Conservation (phyloP, 1,140 invertebrate species). For the Druon quercuslanigerum region DNA sequence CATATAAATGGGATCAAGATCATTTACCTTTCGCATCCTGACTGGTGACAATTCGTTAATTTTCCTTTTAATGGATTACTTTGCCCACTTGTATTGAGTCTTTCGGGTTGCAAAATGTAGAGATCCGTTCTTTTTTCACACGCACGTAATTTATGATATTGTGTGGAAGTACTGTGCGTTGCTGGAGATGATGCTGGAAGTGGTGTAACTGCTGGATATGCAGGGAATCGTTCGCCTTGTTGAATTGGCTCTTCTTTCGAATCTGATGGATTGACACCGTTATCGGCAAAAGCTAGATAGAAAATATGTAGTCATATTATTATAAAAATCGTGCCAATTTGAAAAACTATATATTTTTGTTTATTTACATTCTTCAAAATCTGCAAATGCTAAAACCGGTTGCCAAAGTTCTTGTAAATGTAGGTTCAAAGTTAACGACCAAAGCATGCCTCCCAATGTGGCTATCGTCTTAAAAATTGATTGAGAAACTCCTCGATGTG, state of each 20-base stretch:
- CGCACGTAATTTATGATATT: conserved; percentile 77
- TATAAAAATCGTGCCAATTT: conserved; percentile 16
- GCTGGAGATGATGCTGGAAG: conserved; percentile 67
- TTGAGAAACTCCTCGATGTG: conserved; percentile 70
- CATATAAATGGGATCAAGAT: not conserved
- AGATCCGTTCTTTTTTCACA: conserved; percentile 92
- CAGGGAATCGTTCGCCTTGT: conserved; percentile 53
- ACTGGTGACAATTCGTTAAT: conserved; percentile 91
- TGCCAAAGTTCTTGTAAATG: conserved; percentile 69
- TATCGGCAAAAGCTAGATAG: conserved; percentile 52
- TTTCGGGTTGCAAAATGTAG: conserved; percentile 88
- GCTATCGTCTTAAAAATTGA: conserved; percentile 59
- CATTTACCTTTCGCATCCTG: conserved; percentile 89
- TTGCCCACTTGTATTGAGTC: conserved; percentile 85
- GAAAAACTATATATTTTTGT: conserved; percentile 34
- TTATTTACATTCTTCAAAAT: conserved; percentile 70
- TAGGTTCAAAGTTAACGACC: conserved; percentile 66
- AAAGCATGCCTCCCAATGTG: conserved; percentile 62
- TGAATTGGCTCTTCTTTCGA: conserved; percentile 58
- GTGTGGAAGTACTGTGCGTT: conserved; percentile 64
- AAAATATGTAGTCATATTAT: conserved; percentile 12
- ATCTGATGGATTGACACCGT: conserved; percentile 58
- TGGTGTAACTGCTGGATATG: conserved; percentile 57
- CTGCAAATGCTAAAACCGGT: conserved; percentile 65
- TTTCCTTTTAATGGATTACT: conserved; percentile 90